Base-by-base conservation (phyloP, 2,113 vertebrate genomes). In the Thryonomys swinderianus region DNA sequence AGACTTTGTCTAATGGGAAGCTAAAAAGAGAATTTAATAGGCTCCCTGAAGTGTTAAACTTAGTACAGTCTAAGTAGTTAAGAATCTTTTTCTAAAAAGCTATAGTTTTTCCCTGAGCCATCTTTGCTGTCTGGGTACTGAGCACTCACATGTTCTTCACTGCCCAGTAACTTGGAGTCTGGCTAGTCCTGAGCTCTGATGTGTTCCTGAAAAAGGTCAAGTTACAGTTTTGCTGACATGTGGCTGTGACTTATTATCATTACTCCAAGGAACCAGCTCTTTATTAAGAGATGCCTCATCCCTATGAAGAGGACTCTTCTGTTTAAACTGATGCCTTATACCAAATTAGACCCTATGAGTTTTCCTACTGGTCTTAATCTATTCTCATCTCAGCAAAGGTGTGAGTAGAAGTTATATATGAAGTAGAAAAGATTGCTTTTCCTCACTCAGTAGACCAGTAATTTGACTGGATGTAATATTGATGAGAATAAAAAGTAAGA, bases 221-320 rank as follows among this genome's bases (percentile, higher is more conserved):
- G n/a, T 95, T 90, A 23, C 8, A 62, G 3, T 17, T 92, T 78
- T 84, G 92, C 73, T 34, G 34, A 90, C 61, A 17, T 42, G 85
- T 78, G 85, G 27, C 71, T 66, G 57, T 61, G 69, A 78, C 64
- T 85, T 34, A 30, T 80, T 90, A 64, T 87, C 53, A 61, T 69
- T 57, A 25, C 37, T 95, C 81, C 82, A 83, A 82, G 81, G n/a
- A 90, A 55, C n/a, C 62, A 86, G 42, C 40, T 91, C 91, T 89
- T 89, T 83, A 64, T 82, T 92, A 86, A 92, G 82, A 69, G 86
- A 88, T 37, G 69, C 66, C 64, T 93, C 83, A 62, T 74, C 20
- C 64, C 90, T 23, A 30, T 11, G 27, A 83, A 83, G 18, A 57
- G n/a, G 67, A 59, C n/a, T 18, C 40, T 27, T 82, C 48, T 86